phyloP scores from a whole-genome alignment of 2,113 vertebrate genomes.

The Zapus hudsonius region DNA sequence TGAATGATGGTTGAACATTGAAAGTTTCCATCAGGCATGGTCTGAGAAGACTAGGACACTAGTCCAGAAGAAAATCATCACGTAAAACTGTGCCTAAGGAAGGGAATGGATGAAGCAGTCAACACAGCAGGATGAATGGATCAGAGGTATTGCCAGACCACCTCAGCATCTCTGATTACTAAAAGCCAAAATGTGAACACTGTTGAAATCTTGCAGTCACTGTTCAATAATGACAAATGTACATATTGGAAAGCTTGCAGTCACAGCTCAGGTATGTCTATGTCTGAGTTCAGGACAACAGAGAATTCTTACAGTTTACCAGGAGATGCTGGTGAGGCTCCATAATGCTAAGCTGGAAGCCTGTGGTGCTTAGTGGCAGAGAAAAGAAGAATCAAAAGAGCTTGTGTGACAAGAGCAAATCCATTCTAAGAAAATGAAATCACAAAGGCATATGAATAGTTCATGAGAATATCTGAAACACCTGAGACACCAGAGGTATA shows the following conservation, averaged over 20 bases:
- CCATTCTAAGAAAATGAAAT: neutral
- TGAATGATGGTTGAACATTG: neutral
- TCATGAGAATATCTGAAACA: neutral
- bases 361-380: too few species aligned
- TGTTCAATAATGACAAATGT: neutral
- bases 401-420: neutral
- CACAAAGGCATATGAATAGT: neutral
- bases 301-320: neutral
- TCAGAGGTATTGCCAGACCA: neutral
- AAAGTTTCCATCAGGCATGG: neutral
- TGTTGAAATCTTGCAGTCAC: neutral
- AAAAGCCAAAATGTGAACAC: neutral
- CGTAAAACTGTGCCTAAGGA: neutral
- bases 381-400: too few species aligned
- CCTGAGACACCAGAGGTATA: neutral
- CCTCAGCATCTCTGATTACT: neutral
- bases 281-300: neutral
- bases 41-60: neutral
- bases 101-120: neutral
- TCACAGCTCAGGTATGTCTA: neutral
- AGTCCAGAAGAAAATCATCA: slow-evolving; percentile 13
- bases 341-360: too few species aligned
- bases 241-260: neutral
- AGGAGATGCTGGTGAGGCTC: neutral
- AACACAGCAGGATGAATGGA: neutral